These are phyloP conservation scores for Cheilosia urbana DNA, from an alignment of 2,888 invertebrate species.

Conservation along the genomic window DNA sequence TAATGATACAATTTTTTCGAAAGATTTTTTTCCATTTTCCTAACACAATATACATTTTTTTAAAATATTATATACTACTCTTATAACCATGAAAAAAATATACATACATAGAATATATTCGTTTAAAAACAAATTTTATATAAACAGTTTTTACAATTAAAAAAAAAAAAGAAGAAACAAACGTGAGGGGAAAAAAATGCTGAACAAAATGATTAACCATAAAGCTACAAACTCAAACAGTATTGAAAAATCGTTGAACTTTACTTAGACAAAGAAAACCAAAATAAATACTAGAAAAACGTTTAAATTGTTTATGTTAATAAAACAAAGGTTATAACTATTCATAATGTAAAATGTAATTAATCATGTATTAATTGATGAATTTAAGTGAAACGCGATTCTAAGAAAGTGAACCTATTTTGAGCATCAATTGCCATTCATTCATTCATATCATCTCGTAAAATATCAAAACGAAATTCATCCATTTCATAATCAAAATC, in stretches of 20 bases:
- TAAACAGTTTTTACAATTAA: slow-evolving; percentile 66
- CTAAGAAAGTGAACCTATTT: slow-evolving; percentile 67
- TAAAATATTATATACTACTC: slow-evolving; percentile 69
- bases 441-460: slow-evolving; percentile 58
- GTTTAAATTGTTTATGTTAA: slow-evolving; percentile 30
- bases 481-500: slow-evolving; percentile 66
- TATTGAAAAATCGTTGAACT: slow-evolving; percentile 67
- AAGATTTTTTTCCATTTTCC: slow-evolving; percentile 72
- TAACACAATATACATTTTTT: slow-evolving; percentile 73
- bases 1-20: slow-evolving; percentile 66
- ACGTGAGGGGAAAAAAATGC: slow-evolving; percentile 65
- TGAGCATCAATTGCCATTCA: slow-evolving; percentile 49
- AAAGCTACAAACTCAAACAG: slow-evolving; percentile 75
- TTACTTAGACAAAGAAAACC: slow-evolving; percentile 51
- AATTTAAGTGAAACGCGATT: slow-evolving; percentile 40
- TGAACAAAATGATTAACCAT: slow-evolving; percentile 70
- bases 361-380: slow-evolving; percentile 37
- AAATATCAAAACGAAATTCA: slow-evolving; percentile 52
- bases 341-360: slow-evolving; percentile 22
- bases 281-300: slow-evolving; percentile 28
- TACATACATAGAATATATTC: slow-evolving; percentile 61
- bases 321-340: slow-evolving; percentile 20
- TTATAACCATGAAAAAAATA: slow-evolving; percentile 61
- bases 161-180: slow-evolving; percentile 32
- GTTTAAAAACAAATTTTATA: slow-evolving; percentile 73